Base-by-base conservation (phyloP, 2,797 vertebrate genomes). In the Semotilus atromaculatus region DNA sequence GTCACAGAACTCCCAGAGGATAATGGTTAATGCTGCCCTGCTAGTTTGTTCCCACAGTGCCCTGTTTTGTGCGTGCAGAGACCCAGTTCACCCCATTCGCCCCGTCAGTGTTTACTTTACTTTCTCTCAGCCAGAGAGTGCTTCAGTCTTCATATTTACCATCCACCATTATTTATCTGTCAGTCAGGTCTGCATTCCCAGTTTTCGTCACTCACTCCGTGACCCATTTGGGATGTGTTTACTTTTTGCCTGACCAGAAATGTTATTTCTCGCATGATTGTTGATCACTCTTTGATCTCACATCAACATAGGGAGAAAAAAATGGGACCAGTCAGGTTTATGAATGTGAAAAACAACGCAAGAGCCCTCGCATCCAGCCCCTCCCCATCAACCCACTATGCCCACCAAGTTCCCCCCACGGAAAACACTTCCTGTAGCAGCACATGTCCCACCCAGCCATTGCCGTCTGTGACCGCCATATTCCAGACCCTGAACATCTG, bases 1-100 rank as follows among this genome's bases (percentile, higher is more conserved):
- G 88, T 92, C 90, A 91, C 87, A 86, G n/a, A 77, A 55, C 83
- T 79, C 68, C 86, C 38, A 74, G 78, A 66, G 80, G 67, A 38
- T 76, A 36, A 82, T 58, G 48, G 45, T 38, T 38, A 19, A 81
- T 29, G 80, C 78, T 51, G 77, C 75, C 66, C 75, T 31, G 29
- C 51, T 31, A n/a, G 62, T 74, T 45, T 48, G 31, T 77, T 83
- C 34, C 62, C 85, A 74, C 38, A 64, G 58, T 45, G 67, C 36
- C 72, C 58, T 40, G 43, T 51, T 68, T 53, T 77, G 26, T 81
- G 62, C 83, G 19, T 87, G 70, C 81, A 34, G 53, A 78, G 48
- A 76, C 76, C 66, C 38, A 36, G 81, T 83, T 87, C 40, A 72
- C 78, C 78, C 86, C 79, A 34, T 68, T 80, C 40, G 80, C 82